These are phyloP conservation scores for Dendrolimus kikuchii DNA, from an alignment of 1,140 invertebrate genomes.

Conservation along the genomic window DNA sequence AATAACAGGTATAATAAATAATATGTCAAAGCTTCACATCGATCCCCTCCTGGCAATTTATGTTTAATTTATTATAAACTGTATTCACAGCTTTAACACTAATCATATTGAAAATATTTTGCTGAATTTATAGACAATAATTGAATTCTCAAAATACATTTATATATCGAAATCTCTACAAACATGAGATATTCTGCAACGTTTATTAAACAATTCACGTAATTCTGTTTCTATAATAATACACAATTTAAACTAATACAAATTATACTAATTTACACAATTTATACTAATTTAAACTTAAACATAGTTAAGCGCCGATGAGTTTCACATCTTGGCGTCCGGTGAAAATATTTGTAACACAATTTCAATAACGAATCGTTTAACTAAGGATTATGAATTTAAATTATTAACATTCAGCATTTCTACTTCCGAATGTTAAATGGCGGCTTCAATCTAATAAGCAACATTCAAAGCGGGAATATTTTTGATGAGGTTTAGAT, in stretches of 20 bases:
- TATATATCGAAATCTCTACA: constrained; percentile 29
- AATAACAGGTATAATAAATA: too few species aligned
- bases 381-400: too few species aligned
- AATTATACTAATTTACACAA: too few species aligned
- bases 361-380: too few species aligned
- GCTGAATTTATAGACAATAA: constrained; percentile 39
- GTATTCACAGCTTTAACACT: constrained; percentile 56
- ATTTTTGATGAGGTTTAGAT: too few species aligned
- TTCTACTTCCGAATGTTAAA: constrained; percentile 8
- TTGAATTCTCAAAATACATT: constrained; percentile 40
- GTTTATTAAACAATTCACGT: constrained; percentile 1
- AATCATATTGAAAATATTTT: constrained; percentile 62
- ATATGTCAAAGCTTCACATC: constrained; percentile 6
- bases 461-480: constrained; percentile 12
- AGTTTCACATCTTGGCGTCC: too few species aligned
- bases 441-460: constrained; percentile 9
- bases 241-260: too few species aligned
- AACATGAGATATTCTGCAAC: constrained; percentile 23
- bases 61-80: constrained; percentile 42
- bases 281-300: too few species aligned
- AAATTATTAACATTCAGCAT: too few species aligned
- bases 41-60: constrained; percentile 35
- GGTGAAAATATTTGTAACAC: too few species aligned
- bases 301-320: too few species aligned
- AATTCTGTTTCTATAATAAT: not conserved